Conservation (phyloP, 2,113 vertebrate species). For the Globicephala melas region DNA sequence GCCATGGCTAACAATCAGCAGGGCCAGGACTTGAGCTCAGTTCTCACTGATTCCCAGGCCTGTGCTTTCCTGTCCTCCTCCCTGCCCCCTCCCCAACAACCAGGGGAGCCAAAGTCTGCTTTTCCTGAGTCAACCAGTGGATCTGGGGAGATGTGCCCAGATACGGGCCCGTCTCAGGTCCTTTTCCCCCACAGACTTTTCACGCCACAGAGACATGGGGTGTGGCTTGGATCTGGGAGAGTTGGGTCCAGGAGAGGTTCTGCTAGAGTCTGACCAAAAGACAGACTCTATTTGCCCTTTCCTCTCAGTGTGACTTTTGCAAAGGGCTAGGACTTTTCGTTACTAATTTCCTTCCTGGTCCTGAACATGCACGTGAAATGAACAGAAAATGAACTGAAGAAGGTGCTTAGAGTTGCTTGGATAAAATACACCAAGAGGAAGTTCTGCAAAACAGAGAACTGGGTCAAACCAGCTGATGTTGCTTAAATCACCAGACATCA, state of each 20-base stretch:
- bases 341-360: slow-evolving; percentile 10
- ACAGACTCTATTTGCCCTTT: background rate
- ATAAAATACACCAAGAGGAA: slow-evolving; percentile 10
- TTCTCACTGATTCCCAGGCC: background rate
- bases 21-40: background rate
- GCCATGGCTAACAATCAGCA: background rate
- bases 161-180: background rate
- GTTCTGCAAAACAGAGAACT: background rate
- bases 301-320: background rate
- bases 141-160: background rate
- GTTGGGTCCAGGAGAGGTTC: background rate
- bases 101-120: background rate
- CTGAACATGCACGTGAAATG: background rate
- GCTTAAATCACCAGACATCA: background rate
- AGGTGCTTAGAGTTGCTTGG: background rate
- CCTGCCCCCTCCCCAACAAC: background rate
- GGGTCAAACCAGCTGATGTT: background rate
- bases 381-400: slow-evolving; percentile 22
- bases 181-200: background rate
- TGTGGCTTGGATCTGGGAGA: background rate
- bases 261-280: background rate
- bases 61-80: background rate
- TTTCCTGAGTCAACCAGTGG: background rate
- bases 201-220: background rate
- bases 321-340: background rate